Evolutionary conservation across 2,113 vertebrate species (phyloP).

Genomic region (Pycnonotus jocosus): DNA sequence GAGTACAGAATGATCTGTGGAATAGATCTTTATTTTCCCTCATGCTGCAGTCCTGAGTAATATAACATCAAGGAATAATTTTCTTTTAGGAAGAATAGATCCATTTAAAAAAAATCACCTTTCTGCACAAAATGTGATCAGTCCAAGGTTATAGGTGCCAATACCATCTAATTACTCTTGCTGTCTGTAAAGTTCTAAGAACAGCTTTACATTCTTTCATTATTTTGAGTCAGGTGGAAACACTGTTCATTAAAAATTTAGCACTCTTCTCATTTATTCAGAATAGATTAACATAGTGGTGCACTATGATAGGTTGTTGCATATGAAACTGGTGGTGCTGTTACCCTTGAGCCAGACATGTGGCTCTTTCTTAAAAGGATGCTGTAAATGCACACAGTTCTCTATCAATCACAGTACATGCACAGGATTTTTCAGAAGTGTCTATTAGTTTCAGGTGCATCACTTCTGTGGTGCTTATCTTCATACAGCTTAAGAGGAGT

Average conservation of each 20-base stretch:
- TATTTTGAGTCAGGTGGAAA: slow-evolving; percentile 36
- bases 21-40: background rate
- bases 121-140: background rate
- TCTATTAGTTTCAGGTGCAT: slow-evolving; percentile 33
- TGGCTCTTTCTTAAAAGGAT: background rate
- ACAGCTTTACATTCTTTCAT: slow-evolving; percentile 32
- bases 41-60: background rate
- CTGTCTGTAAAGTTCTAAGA: slow-evolving; percentile 30
- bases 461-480: slow-evolving; percentile 35
- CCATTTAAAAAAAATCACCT: background rate
- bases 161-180: background rate
- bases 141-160: background rate
- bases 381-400: background rate
- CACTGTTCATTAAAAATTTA: slow-evolving; percentile 43
- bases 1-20: background rate
- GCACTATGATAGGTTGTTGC: background rate
- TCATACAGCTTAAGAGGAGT: slow-evolving; percentile 3
- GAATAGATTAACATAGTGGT: slow-evolving; percentile 15
- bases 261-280: slow-evolving; percentile 25
- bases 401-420: slow-evolving; percentile 17
- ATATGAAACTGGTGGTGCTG: background rate
- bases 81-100: background rate
- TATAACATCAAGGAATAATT: background rate
- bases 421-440: slow-evolving; percentile 38
- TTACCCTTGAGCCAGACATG: background rate